Conservation (phyloP, 2,888 invertebrate genomes). For the Leuctra nigra region DNA sequence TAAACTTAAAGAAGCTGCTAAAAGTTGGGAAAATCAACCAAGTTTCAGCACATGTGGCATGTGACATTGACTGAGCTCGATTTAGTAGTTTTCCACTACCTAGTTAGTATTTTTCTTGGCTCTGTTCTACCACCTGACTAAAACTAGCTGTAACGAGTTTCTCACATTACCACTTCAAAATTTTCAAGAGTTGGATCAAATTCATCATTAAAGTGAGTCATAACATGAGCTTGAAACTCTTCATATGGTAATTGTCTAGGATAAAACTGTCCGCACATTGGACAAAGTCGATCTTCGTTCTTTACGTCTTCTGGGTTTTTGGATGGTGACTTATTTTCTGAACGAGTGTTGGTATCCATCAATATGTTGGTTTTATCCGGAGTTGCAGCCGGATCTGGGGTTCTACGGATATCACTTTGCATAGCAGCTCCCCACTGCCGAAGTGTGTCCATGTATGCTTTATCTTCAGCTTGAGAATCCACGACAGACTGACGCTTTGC, state of each 20-base stretch:
- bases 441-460: conserved; percentile 3
- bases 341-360: no score
- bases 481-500: neutral
- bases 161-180: conserved; percentile 23
- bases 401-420: no score
- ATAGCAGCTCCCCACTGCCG: conserved; percentile 16
- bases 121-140: no score
- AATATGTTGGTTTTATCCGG: no score
- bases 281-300: conserved; percentile 56
- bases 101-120: neutral
- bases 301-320: no score
- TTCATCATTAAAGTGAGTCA: conserved; percentile 59
- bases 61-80: no score
- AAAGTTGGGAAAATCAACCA: no score
- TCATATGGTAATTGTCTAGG: conserved; percentile 50
- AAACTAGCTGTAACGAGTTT: neutral
- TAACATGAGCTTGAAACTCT: conserved; percentile 67
- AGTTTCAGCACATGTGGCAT: no score
- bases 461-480: neutral
- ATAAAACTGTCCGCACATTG: conserved; percentile 64
- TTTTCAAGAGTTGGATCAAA: conserved; percentile 12
- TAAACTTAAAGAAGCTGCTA: no score
- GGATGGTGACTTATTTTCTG: no score
- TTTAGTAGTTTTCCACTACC: no score
- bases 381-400: neutral